Percentiles rank a stretch among this genome's conserved stretches.
Evolutionary conservation across 1,140 invertebrate genomes (phyloP).

Genomic region (Drosophila oshimai): DNA sequence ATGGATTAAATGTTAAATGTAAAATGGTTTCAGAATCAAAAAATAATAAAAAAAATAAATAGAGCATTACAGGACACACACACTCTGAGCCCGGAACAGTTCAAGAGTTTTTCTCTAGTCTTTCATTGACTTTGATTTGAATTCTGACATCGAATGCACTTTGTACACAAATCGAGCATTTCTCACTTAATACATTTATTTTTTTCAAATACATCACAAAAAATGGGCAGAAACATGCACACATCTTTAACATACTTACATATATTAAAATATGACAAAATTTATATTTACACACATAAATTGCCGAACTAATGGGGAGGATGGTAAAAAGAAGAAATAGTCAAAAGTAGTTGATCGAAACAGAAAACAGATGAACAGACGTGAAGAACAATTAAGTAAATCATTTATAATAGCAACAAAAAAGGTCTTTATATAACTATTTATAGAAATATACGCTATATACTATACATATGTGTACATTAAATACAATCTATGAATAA

Average conservation of each 20-base stretch:
- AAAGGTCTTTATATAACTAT: slow-evolving; percentile 71
- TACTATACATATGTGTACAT: slow-evolving; percentile 76
- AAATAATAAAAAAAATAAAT: slow-evolving; percentile 43
- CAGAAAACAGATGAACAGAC: slow-evolving; percentile 6
- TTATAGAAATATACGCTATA: slow-evolving; percentile 59
- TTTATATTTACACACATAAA: slow-evolving; percentile 70
- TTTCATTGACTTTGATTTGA: slow-evolving; percentile 5
- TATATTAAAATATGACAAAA: slow-evolving; percentile 46
- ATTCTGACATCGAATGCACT: slow-evolving; percentile 11
- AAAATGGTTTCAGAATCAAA: slow-evolving; percentile 81
- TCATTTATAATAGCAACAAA: slow-evolving; percentile 64
- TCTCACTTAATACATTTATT: slow-evolving; percentile 4
- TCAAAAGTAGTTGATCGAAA: slow-evolving; percentile 59
- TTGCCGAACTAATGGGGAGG: slow-evolving; percentile 34
- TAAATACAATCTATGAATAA: slow-evolving; percentile 72
- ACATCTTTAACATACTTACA: slow-evolving; percentile 36
- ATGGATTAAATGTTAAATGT: slow-evolving; percentile 74
- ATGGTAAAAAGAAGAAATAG: slow-evolving; percentile 42
- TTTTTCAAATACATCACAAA: neutral
- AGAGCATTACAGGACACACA: slow-evolving; percentile 23
- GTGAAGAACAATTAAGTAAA: slow-evolving; percentile 39
- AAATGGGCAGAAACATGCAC: slow-evolving; percentile 28
- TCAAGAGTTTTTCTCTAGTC: slow-evolving; percentile 20
- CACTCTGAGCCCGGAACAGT: slow-evolving; percentile 20
- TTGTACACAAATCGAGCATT: slow-evolving; percentile 12